Percentiles rank a stretch among this genome's conserved stretches.
Conservation (phyloP, 2,888 invertebrate species). For the Xestia xanthographa region DNA sequence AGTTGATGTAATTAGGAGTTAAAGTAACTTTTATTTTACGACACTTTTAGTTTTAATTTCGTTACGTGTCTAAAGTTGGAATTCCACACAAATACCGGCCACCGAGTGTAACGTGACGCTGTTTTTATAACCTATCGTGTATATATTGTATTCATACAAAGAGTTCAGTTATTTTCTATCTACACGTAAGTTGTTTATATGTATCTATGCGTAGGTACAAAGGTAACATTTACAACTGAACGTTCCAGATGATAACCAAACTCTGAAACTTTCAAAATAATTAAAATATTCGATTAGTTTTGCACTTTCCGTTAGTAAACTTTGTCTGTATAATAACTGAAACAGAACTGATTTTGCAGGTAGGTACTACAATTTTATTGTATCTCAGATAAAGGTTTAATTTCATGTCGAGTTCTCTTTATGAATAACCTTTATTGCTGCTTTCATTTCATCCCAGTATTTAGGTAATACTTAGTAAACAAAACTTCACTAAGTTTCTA, state of each 20-base stretch:
- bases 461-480: too few relatives aligned
- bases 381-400: background rate
- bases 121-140: background rate
- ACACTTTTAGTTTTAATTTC: constrained; percentile 10
- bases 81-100: background rate
- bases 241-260: background rate
- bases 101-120: background rate
- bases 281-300: constrained; percentile 2
- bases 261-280: constrained; percentile 1
- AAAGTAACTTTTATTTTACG: constrained; percentile 21
- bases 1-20: constrained; percentile 10
- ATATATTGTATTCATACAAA: background rate
- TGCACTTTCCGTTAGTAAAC: constrained; percentile 7
- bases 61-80: background rate
- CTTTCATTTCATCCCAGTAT: background rate
- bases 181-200: too few relatives aligned
- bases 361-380: background rate
- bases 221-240: background rate
- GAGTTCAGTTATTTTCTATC: too few relatives aligned
- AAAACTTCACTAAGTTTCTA: background rate
- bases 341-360: constrained; percentile 13
- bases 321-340: constrained; percentile 5
- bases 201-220: background rate
- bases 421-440: too few relatives aligned
- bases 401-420: background rate